Percentiles rank a stretch among this genome's conserved stretches.
These are phyloP conservation scores for Phymastichus coffea DNA, from an alignment of 1,140 invertebrate genomes.

Conservation along the genomic window DNA sequence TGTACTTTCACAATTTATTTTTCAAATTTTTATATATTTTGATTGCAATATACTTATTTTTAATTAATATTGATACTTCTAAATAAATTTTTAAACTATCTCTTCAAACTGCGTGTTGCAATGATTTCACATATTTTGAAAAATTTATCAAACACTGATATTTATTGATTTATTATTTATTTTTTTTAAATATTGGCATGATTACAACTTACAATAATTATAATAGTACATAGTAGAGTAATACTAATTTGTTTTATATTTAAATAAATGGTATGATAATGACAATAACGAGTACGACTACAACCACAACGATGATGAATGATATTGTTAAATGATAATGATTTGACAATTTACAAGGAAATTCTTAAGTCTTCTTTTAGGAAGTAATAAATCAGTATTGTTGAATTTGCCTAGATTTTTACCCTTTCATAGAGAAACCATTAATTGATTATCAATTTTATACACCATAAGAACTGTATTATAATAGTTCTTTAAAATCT, in stretches of 20 bases:
- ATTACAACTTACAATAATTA: slow-evolving; percentile 29
- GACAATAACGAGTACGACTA: slow-evolving; percentile 19
- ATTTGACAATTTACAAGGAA: slow-evolving; percentile 21
- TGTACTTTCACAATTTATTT: too few relatives aligned
- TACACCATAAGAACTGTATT: too few relatives aligned
- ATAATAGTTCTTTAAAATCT: too few relatives aligned
- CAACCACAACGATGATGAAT: slow-evolving; percentile 22
- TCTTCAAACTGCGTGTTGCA: too few relatives aligned
- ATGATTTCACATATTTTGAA: too few relatives aligned
- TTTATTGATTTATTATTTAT: slow-evolving; percentile 26
- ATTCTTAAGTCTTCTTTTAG: not conserved
- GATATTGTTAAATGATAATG: slow-evolving; percentile 13
- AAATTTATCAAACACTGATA: not conserved
- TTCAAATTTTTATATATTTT: too few relatives aligned
- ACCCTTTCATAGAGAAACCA: slow-evolving; percentile 24
- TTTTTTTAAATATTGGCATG: slow-evolving; percentile 27
- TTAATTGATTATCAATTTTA: too few relatives aligned
- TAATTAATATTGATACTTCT: too few relatives aligned
- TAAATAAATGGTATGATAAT: slow-evolving; percentile 22
- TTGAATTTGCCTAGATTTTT: slow-evolving; percentile 8
- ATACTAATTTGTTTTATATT: slow-evolving; percentile 27
- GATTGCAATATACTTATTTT: too few relatives aligned
- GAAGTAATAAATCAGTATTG: slow-evolving; percentile 6
- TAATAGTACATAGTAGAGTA: slow-evolving; percentile 26
- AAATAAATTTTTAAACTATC: too few relatives aligned